These are phyloP conservation scores for Picathartes gymnocephalus DNA, from an alignment of 2,113 vertebrate species.

Conservation along the genomic window DNA sequence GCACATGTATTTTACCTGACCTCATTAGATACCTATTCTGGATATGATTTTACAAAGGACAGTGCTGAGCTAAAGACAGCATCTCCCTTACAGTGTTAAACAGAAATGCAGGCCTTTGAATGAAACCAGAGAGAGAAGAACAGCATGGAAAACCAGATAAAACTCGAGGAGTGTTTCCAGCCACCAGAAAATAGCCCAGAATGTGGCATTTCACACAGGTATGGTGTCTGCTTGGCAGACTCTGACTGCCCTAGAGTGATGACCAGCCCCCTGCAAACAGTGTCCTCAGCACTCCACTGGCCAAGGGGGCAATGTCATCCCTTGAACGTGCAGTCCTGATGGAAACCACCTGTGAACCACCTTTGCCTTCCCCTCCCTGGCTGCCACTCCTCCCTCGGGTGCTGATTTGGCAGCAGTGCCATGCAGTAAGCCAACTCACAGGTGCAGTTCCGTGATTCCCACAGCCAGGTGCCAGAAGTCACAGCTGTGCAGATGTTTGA, in stretches of 20 bases:
- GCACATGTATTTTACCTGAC: neutral
- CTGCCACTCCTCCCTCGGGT: fast-evolving
- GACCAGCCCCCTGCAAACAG: neutral
- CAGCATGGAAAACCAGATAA: neutral
- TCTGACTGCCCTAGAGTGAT: neutral
- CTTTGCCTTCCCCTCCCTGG: neutral
- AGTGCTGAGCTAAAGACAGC: neutral
- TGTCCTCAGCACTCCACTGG: neutral
- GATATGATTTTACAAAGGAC: neutral
- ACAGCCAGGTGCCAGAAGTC: fast-evolving
- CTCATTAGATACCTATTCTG: neutral
- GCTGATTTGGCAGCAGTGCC: fast-evolving
- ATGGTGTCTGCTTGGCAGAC: neutral
- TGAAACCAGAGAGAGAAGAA: neutral
- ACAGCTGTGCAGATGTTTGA: neutral
- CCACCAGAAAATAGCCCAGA: neutral
- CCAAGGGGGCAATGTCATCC: fast-evolving
- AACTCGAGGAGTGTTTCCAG: neutral
- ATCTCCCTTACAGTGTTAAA: neutral
- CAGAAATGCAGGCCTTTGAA: neutral
- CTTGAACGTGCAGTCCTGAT: fast-evolving
- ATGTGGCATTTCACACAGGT: neutral
- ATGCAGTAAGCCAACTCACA: fast-evolving
- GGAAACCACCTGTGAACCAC: neutral
- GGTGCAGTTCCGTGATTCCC: fast-evolving